Evolutionary conservation across 1,140 invertebrate species (phyloP).

Genomic region (Hyposmocoma kahamanoa): DNA sequence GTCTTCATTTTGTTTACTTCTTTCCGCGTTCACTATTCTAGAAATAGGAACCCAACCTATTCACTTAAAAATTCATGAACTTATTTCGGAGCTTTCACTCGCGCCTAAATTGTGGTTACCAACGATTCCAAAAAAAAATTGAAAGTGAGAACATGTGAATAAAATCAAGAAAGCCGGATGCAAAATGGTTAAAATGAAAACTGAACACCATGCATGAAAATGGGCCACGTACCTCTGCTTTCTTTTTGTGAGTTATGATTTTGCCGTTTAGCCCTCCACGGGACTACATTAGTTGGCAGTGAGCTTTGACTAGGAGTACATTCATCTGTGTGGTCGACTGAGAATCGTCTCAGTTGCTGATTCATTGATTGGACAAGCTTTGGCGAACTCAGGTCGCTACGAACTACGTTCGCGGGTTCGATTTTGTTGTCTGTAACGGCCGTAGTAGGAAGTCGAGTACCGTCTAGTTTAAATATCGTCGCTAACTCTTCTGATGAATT

Average conservation of each 20-base stretch:
- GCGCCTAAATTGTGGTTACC: no score
- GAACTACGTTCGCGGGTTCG: conserved; percentile 30
- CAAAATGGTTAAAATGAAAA: conserved; percentile 64
- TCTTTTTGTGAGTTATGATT: conserved; percentile 59
- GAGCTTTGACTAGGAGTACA: conserved; percentile 52
- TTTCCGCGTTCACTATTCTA: no score
- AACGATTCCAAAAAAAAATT: no score
- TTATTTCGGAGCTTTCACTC: no score
- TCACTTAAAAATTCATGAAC: no score
- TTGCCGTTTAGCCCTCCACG: conserved; percentile 60
- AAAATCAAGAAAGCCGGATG: conserved; percentile 53
- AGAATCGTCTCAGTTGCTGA: conserved; percentile 60
- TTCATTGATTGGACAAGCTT: conserved; percentile 67
- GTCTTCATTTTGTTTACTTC: no score
- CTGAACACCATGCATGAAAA: conserved; percentile 68
- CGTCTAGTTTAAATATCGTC: conserved; percentile 73
- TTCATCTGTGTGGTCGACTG: conserved; percentile 47
- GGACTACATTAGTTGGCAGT: conserved; percentile 54
- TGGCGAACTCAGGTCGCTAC: conserved; percentile 60
- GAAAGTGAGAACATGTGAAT: conserved; percentile 30
- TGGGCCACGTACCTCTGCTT: conserved; percentile 59
- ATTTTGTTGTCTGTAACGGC: conserved; percentile 21
- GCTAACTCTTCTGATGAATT: conserved; percentile 77
- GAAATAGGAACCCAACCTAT: no score
- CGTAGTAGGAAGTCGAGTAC: conserved; percentile 15